Evolutionary conservation across 2,888 invertebrate genomes (phyloP).

Genomic region (Philopedon plagiatum): DNA sequence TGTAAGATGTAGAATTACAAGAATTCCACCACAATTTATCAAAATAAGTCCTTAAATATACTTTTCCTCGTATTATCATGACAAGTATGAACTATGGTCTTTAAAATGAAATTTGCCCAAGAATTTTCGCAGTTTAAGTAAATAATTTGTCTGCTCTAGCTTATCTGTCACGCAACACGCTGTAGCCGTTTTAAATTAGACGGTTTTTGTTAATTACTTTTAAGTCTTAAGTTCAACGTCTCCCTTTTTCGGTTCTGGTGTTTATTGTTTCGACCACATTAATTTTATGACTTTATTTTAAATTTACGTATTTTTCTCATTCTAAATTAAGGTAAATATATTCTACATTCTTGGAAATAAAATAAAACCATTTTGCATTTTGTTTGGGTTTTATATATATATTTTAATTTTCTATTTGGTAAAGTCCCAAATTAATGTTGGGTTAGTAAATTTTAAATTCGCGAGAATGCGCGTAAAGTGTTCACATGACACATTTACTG

Average conservation of each 20-base stretch:
- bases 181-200: slow-evolving; percentile 10
- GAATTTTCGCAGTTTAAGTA: neutral
- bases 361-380: too few species aligned
- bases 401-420: too few species aligned
- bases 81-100: slow-evolving; percentile 11
- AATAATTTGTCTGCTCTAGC: slow-evolving; percentile 18
- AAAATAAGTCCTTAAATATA: neutral
- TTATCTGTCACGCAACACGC: slow-evolving; percentile 16
- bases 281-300: too few species aligned
- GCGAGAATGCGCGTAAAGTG: too few species aligned
- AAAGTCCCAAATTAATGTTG: too few species aligned
- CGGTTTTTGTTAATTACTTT: slow-evolving; percentile 15
- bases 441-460: too few species aligned
- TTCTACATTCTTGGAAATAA: too few species aligned
- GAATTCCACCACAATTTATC: neutral
- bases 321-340: too few species aligned
- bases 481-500: too few species aligned
- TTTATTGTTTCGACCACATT: too few species aligned
- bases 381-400: too few species aligned
- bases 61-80: neutral
- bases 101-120: slow-evolving; percentile 1
- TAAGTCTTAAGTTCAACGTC: neutral
- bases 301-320: too few species aligned
- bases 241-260: neutral
- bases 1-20: neutral